Percentiles rank a stretch among this genome's conserved stretches.
phyloP scores from a whole-genome alignment of 2,888 invertebrate genomes.

The Lepidochrysops patricia region DNA sequence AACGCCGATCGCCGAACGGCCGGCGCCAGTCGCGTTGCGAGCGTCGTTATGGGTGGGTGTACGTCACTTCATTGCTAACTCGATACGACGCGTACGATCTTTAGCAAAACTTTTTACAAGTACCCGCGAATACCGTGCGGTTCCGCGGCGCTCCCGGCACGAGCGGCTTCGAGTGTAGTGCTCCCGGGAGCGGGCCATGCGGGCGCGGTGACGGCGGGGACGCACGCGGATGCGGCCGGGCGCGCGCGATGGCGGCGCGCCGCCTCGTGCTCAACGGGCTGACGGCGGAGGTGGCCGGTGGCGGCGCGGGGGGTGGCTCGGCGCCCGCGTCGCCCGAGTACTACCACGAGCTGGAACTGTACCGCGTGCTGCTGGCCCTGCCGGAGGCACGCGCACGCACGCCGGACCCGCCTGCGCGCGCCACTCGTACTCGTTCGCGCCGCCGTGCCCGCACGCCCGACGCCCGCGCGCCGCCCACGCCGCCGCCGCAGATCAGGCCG shows the following conservation, averaged over 20 bases:
- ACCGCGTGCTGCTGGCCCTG: slow-evolving; percentile 56
- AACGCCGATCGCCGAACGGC: too few species aligned
- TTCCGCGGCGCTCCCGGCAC: neutral
- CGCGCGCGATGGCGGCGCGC: slow-evolving; percentile 87
- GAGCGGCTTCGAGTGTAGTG: slow-evolving; percentile 17
- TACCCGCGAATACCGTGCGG: neutral
- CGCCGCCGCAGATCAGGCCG: neutral
- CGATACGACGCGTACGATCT: neutral
- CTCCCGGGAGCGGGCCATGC: slow-evolving; percentile 30
- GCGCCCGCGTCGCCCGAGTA: slow-evolving; percentile 43
- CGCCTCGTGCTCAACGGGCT: slow-evolving; percentile 70
- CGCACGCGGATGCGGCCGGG: slow-evolving; percentile 78
- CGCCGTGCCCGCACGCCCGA: neutral
- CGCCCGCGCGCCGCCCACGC: neutral
- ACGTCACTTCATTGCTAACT: neutral
- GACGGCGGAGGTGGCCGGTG: slow-evolving; percentile 50
- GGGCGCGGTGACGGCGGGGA: slow-evolving; percentile 84
- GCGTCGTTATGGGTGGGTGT: neutral
- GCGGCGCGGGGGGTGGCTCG: slow-evolving; percentile 19
- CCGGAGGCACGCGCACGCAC: slow-evolving; percentile 28
- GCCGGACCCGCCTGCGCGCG: slow-evolving; percentile 26
- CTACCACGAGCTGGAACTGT: slow-evolving; percentile 64
- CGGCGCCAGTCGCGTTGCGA: neutral
- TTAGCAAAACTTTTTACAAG: neutral
- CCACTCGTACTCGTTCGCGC: neutral